Evolutionary conservation across 2,797 vertebrate species (phyloP), one percentile per base, ranked within the genome.

Genomic region (Crenuchus spilurus): DNA sequence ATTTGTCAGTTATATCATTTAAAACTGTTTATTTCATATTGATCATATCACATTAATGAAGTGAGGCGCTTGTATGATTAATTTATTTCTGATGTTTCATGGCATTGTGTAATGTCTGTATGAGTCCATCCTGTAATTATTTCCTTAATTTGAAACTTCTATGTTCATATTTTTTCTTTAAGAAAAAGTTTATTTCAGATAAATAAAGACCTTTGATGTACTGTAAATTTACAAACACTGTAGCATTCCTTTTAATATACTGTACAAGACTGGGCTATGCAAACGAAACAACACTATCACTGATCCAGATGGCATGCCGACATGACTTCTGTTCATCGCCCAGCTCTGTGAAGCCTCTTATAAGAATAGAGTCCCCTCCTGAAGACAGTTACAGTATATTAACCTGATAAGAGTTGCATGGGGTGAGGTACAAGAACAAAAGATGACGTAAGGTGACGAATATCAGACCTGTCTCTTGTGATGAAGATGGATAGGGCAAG

Each of bases 251-350:
- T 48, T 35, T 52, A 52, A 64, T 72, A 35, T 60, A 61, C 65
- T 69, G 62, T 71, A 58, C 28, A 55, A 74, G 42, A 52, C 55
- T 57, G 72, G 37, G 75, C 14, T 13, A 42, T 67, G 39, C 6
- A 75, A 75, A 82, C 80, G 72, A 82, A 82, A 76, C 70, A 52
- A 66, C 54, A 62, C 62, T 18, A 62, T 52, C 51, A 28, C 58
- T 67, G 69, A 77, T 78, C 78, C 78, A 82, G 81, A 80, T 82
- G 81, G 81, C 69, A 74, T 48, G 71, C 24, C 78, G 20, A 80
- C 78, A 82, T 70, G 81, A 80, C 72, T 80, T 70, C 75, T 65
- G 64, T 42, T 70, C 49, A 76, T 35, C 63, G 69, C 65, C 52
- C 67, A 74, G 67, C 63, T 70, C 46, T 72, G 46, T 72, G 42